phyloP scores from a whole-genome alignment of 2,113 vertebrate species.

The human (Homo sapiens) region GRCh38 chr13:106967501-106968000 shows the following conservation, averaged over 20 bases:
- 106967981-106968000: neutral
- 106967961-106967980: neutral
- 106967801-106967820: fast-evolving
- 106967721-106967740: neutral
- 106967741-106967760: neutral
- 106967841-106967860: fast-evolving
- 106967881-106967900: neutral
- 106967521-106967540: neutral
- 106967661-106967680: neutral
- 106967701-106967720: neutral
- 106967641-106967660: neutral
- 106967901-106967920: neutral
- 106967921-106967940: neutral
- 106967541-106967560: neutral
- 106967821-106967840: fast-evolving
- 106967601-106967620: neutral
- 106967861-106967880: neutral
- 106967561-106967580: neutral
- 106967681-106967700: neutral
- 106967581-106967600: neutral
- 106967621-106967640: neutral
- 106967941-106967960: neutral
- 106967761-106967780: neutral
- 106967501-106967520: neutral
- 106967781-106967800: neutral